Conservation (phyloP, 2,888 invertebrate species). For the Geophilus truncorum region DNA sequence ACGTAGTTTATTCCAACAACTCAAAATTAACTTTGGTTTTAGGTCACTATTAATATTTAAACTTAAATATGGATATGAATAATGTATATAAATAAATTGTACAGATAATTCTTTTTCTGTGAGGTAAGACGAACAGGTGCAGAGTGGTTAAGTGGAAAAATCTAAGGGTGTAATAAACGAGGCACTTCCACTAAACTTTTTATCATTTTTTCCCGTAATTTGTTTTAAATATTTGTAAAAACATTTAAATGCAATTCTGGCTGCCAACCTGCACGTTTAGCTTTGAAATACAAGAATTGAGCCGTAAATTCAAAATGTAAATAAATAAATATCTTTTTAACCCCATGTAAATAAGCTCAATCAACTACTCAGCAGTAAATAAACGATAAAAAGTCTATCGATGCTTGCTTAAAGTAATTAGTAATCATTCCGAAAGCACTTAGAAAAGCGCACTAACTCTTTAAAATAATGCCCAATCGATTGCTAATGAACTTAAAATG, state of each 20-base stretch:
- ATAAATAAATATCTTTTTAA: background rate
- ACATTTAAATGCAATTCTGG: slow-evolving; percentile 2
- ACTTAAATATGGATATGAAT: background rate
- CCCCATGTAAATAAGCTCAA: background rate
- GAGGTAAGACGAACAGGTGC: background rate
- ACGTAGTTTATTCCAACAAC: background rate
- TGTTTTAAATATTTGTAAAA: background rate
- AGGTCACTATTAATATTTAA: background rate
- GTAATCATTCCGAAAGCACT: background rate
- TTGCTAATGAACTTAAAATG: background rate
- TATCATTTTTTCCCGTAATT: background rate
- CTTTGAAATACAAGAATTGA: background rate
- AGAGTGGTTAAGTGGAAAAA: background rate
- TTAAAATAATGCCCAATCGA: background rate
- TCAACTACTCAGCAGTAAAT: background rate
- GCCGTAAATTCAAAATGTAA: background rate
- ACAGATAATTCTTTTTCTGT: background rate
- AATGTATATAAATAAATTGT: no score
- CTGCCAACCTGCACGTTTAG: background rate
- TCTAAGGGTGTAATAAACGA: background rate
- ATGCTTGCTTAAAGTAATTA: background rate
- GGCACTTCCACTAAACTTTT: background rate
- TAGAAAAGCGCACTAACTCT: background rate
- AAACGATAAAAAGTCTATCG: background rate
- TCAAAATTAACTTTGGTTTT: background rate